Evolutionary conservation across 2,113 vertebrate genomes (phyloP).

Genomic region (Pachyramphus minor): DNA sequence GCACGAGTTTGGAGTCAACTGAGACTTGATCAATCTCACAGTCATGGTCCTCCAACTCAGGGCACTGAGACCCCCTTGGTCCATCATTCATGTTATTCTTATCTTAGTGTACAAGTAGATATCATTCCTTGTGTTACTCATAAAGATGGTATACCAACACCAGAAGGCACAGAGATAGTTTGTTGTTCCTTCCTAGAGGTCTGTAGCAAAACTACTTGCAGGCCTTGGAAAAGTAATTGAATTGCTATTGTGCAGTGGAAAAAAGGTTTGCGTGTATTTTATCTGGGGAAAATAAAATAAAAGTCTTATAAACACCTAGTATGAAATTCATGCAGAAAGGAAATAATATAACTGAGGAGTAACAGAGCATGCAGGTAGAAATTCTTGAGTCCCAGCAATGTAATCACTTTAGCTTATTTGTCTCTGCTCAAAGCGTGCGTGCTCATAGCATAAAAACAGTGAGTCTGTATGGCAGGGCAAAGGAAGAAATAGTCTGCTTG

Average conservation of each 20-base stretch:
- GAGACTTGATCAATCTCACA: neutral
- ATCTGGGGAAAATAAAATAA: neutral
- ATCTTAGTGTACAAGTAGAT: neutral
- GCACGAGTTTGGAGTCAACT: neutral
- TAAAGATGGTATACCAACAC: neutral
- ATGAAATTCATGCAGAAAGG: neutral
- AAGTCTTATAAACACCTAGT: neutral
- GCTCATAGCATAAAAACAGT: neutral
- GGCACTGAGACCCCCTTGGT: neutral
- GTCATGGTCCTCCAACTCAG: neutral
- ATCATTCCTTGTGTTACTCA: neutral
- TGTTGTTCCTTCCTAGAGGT: neutral
- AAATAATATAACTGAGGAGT: neutral
- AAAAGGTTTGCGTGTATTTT: neutral
- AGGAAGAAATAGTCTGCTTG: neutral
- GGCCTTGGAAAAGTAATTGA: neutral
- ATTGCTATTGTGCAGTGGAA: neutral
- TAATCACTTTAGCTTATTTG: neutral
- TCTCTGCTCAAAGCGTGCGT: neutral
- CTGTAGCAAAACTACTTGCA: neutral
- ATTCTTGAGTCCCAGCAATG: neutral
- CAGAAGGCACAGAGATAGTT: neutral
- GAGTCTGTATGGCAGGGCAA: neutral
- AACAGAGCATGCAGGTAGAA: neutral
- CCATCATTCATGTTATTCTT: fast-evolving